Percentiles rank a stretch among this genome's conserved stretches.
Conservation (phyloP, 2,888 invertebrate genomes). For the Tetramorium bicarinatum region DNA sequence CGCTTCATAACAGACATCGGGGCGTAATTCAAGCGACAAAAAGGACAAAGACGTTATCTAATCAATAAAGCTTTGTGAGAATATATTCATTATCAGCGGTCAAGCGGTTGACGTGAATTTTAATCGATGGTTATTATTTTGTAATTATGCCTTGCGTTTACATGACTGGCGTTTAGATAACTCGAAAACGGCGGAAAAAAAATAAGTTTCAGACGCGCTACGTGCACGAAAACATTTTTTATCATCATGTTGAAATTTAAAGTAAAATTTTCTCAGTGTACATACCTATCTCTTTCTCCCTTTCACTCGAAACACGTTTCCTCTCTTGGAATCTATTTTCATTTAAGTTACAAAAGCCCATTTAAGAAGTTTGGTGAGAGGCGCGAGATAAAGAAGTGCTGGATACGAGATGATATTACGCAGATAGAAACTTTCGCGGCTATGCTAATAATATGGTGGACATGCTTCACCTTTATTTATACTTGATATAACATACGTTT, state of each 20-base stretch:
- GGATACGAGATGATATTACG: constrained; percentile 70
- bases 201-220: constrained; percentile 4
- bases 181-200: background rate
- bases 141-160: constrained; percentile 1
- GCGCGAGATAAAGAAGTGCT: constrained; percentile 68
- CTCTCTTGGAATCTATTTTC: constrained; percentile 67
- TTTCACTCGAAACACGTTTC: constrained; percentile 22
- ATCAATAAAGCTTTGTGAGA: constrained; percentile 21
- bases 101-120: constrained; percentile 28
- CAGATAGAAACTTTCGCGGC: constrained; percentile 70
- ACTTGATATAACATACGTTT: constrained; percentile 34
- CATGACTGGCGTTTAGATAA: constrained; percentile 10
- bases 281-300: background rate
- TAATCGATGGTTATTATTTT: constrained; percentile 42
- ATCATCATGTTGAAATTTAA: constrained; percentile 13
- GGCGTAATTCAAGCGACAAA: constrained; percentile 33
- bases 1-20: constrained; percentile 28
- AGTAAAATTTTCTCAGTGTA: background rate
- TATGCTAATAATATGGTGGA: constrained; percentile 70
- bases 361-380: constrained; percentile 71
- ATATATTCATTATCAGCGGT: constrained; percentile 13
- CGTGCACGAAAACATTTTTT: constrained; percentile 18
- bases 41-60: constrained; percentile 40
- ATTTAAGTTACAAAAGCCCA: constrained; percentile 73
- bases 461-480: constrained; percentile 33